Percentiles rank a stretch among this genome's conserved stretches.
Conservation (phyloP, 2,797 vertebrate genomes). For the Hypotaenidia philippensis region DNA sequence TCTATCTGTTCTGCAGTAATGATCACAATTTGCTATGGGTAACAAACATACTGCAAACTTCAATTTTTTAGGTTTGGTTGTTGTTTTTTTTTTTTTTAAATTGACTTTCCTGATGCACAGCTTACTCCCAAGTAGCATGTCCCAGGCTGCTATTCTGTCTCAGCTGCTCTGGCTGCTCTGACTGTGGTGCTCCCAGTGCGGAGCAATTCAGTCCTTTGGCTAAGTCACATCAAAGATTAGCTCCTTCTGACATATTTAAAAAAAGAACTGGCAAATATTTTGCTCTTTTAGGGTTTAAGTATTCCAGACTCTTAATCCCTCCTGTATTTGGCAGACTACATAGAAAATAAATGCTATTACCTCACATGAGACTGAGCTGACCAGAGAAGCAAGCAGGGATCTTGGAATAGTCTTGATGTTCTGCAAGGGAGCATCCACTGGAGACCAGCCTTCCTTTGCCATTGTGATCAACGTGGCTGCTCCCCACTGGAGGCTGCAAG, state of each 20-base stretch:
- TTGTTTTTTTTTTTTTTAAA: background rate
- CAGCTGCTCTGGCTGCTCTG: fast-evolving
- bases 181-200: no score
- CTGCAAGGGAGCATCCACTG: background rate
- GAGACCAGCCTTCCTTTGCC: background rate
- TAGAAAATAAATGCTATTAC: background rate
- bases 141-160: background rate
- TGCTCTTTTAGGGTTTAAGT: background rate
- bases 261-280: background rate
- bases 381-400: background rate
- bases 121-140: background rate
- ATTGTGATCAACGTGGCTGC: fast-evolving
- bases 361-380: fast-evolving
- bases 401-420: background rate
- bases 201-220: background rate
- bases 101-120: fast-evolving
- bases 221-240: background rate
- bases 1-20: background rate
- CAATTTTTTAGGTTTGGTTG: no score
- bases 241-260: background rate
- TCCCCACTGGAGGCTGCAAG: background rate
- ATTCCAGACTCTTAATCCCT: background rate
- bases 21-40: background rate
- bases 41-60: background rate
- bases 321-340: background rate